A percentile compares a stretch with the other conserved stretches of the same genome.
phyloP scores from a whole-genome alignment of 2,113 vertebrate genomes.

The Oryzias celebensis region DNA sequence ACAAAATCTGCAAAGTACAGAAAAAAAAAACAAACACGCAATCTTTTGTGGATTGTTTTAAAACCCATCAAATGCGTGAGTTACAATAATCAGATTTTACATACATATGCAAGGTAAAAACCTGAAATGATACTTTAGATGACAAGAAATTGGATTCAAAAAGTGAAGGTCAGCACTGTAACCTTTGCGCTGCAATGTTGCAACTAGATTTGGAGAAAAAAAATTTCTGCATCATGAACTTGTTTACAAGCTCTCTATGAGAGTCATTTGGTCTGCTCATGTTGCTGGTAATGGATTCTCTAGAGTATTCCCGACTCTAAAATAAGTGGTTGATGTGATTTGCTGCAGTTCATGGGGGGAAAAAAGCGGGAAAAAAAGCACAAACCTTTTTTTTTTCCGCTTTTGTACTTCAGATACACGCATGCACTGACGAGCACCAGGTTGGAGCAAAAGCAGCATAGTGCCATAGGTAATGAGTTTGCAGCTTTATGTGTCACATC shows the following conservation, averaged over 20 bases:
- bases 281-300: conserved; percentile 41
- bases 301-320: conserved; percentile 15
- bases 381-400: background rate
- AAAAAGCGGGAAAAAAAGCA: background rate
- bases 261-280: conserved; percentile 35
- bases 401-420: background rate
- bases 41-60: conserved; percentile 29
- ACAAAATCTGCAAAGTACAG: conserved; percentile 1
- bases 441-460: background rate
- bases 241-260: conserved; percentile 30
- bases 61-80: conserved; percentile 37
- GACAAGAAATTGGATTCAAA: conserved; percentile 63
- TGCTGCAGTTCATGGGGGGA: conserved; percentile 18
- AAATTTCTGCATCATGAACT: conserved; percentile 42
- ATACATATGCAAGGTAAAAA: conserved; percentile 33
- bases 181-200: conserved; percentile 26
- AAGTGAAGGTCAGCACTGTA: conserved; percentile 56
- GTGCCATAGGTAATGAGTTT: background rate
- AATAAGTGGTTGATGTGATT: conserved; percentile 40
- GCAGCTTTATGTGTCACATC: background rate
- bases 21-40: background rate
- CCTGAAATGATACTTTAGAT: conserved; percentile 37
- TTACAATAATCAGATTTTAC: conserved; percentile 47
- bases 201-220: conserved; percentile 23
- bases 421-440: background rate